Percentiles rank a stretch among this genome's conserved stretches.
Conservation (phyloP, 2,888 invertebrate species). For the Taphrorychus bicolor region DNA sequence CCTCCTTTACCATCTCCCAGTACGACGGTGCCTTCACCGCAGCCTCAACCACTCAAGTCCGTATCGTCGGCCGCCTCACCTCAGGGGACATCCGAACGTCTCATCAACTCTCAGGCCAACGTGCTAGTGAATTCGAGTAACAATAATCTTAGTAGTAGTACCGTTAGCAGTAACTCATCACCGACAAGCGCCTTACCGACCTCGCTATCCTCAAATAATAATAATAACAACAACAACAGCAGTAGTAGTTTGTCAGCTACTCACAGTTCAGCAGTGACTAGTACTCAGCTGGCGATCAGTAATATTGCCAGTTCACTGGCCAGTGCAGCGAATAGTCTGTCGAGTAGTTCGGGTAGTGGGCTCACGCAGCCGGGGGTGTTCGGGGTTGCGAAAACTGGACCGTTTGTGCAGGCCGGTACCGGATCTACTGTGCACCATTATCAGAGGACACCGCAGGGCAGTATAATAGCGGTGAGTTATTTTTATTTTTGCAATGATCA, state of each 20-base stretch:
- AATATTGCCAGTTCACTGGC: conserved; percentile 36
- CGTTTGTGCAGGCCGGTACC: conserved; percentile 1
- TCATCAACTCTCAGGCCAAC: conserved; percentile 46
- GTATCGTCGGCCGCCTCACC: conserved; percentile 3
- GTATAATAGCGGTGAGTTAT: conserved; percentile 37
- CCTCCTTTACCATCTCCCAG: conserved; percentile 14
- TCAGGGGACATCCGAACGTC: conserved; percentile 26
- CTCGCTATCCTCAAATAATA: conserved; percentile 27
- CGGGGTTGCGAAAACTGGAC: conserved; percentile 2
- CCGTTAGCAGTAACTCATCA: conserved; percentile 44
- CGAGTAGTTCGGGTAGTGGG: neutral
- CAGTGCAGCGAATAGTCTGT: conserved; percentile 22
- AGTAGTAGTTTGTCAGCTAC: neutral
- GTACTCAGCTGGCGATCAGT: conserved; percentile 29
- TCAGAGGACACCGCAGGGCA: conserved; percentile 38
- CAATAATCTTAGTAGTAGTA: conserved; percentile 37
- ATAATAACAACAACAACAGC: neutral
- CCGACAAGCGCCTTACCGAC: conserved; percentile 53
- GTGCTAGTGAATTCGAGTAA: conserved; percentile 45
- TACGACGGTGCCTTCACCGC: conserved; percentile 14
- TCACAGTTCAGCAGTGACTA: conserved; percentile 23
- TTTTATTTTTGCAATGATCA: neutral
- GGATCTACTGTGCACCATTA: conserved; percentile 23
- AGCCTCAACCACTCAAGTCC: conserved; percentile 19
- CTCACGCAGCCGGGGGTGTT: conserved; percentile 8